Base-by-base conservation (phyloP, 2,113 vertebrate species). In the Parus major region DNA sequence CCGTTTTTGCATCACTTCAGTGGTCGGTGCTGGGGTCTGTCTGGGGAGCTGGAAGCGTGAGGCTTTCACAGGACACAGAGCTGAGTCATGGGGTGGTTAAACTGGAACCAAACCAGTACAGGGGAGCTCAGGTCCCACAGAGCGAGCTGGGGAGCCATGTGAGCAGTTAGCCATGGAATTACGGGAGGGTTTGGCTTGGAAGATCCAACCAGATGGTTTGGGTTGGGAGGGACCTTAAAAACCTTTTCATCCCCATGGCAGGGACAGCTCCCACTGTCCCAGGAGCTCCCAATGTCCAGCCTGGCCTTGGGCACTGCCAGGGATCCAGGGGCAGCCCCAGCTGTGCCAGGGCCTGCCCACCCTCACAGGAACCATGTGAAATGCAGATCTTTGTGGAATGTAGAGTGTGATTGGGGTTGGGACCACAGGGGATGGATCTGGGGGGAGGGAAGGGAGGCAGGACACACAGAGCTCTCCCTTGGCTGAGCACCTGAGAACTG, bases 301-400 rank as follows among this genome's bases (percentile, higher is more conserved):
- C 68, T 60, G 33, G 28, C 60, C 60, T 46, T 2, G 78, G 53
- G 1, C 69, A 75, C 44, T 82, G 6, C 52, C 68, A 66, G 36
- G 69, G 39, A 53, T 25, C 11, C 65, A 70, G 86, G 77, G 69
- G 36, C 36, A 66, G 19, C 68, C 76, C 2, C 77, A 65, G 68
- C 77, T 64, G 44, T 6, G 53, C 60, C 69, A 60, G 53, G 49
- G 15, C 28, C 52, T 65, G 2, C 23, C 31, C 39, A 22, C 47
- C 24, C 56, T 63, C 1, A 0, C 47, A 75, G 61, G 11, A 9
- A 3, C n/a, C 20, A 2, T 2, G 8, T 19, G 2, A 46, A 44
- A 23, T 8, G 55, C 46, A 60, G 70, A 19, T 68, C 9, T 15
- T 3, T 35, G 53, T 53, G 78, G 21, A 7, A 18, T 11, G 21